phyloP scores from a whole-genome alignment of 1,140 invertebrate genomes.

The Helicoverpa armigera region DNA sequence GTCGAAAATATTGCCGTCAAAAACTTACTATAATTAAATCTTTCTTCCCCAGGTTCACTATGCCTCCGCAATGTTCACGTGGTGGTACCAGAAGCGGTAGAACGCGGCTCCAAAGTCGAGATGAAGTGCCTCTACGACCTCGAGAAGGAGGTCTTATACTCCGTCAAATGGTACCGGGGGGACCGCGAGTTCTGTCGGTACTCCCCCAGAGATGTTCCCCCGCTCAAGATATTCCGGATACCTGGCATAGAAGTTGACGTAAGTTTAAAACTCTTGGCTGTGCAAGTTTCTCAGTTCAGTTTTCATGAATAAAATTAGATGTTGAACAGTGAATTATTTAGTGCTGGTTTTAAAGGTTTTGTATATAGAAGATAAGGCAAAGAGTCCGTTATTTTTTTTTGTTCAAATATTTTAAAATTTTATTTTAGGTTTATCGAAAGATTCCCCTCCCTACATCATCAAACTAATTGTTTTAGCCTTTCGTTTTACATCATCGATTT shows the following conservation, averaged over 20 bases:
- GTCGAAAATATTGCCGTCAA: neutral
- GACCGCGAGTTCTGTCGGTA: slow-evolving; percentile 91
- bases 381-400: too few relatives aligned
- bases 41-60: slow-evolving; percentile 63
- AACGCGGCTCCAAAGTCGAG: slow-evolving; percentile 89
- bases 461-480: too few relatives aligned
- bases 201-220: slow-evolving; percentile 89
- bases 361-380: too few relatives aligned
- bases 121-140: slow-evolving; percentile 93
- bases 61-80: slow-evolving; percentile 89
- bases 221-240: slow-evolving; percentile 89
- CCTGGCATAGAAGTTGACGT: slow-evolving; percentile 91
- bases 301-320: neutral
- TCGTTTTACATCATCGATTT: too few relatives aligned
- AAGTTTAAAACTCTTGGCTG: slow-evolving; percentile 79
- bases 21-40: neutral
- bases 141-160: slow-evolving; percentile 92
- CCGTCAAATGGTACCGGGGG: slow-evolving; percentile 95
- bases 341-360: neutral
- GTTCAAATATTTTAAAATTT: too few relatives aligned
- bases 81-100: slow-evolving; percentile 90
- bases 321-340: neutral
- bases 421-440: too few relatives aligned
- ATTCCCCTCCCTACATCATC: too few relatives aligned
- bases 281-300: neutral